phyloP scores from a whole-genome alignment of 1,140 invertebrate genomes.

The Drosophila setifemur region DNA sequence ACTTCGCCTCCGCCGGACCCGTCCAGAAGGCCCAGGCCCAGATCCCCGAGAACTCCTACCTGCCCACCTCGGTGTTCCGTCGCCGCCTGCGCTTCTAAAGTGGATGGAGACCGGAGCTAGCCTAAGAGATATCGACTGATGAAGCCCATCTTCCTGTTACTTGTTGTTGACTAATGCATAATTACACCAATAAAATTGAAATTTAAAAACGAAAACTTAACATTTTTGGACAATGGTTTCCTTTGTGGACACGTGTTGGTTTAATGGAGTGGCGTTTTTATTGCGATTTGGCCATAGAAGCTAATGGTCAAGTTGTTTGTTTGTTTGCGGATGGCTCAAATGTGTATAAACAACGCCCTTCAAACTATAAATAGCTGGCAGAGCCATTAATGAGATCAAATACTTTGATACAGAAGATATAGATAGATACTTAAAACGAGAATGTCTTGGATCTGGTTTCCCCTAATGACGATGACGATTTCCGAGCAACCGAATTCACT shows the following conservation, averaged over 20 bases:
- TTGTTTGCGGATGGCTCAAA: conserved; percentile 11
- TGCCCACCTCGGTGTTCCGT: conserved; percentile 74
- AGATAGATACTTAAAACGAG: conserved; percentile 9
- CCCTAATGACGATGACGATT: conserved; percentile 6
- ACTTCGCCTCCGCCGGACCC: conserved; percentile 68
- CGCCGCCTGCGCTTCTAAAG: conserved; percentile 64
- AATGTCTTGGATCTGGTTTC: conserved; percentile 12
- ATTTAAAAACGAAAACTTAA: conserved; percentile 40
- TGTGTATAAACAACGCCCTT: conserved; percentile 30
- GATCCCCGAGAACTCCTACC: conserved; percentile 61
- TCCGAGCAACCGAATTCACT: background rate
- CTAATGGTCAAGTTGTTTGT: conserved; percentile 11
- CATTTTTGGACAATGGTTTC: conserved; percentile 12
- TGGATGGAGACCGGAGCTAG: background rate
- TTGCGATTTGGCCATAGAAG: conserved; percentile 1
- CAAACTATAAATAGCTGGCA: conserved; percentile 27
- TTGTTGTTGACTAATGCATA: conserved; percentile 69
- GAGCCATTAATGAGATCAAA: conserved; percentile 4
- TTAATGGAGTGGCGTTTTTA: conserved; percentile 41
- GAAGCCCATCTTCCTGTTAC: conserved; percentile 38
- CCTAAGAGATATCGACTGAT: conserved; percentile 29
- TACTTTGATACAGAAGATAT: background rate
- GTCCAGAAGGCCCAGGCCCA: conserved; percentile 43
- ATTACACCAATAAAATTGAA: conserved; percentile 57
- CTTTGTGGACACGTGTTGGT: conserved; percentile 2